A percentile compares a stretch with the other conserved stretches of the same genome.
phyloP scores from a whole-genome alignment of 2,888 invertebrate genomes.

The Philaethria dido region DNA sequence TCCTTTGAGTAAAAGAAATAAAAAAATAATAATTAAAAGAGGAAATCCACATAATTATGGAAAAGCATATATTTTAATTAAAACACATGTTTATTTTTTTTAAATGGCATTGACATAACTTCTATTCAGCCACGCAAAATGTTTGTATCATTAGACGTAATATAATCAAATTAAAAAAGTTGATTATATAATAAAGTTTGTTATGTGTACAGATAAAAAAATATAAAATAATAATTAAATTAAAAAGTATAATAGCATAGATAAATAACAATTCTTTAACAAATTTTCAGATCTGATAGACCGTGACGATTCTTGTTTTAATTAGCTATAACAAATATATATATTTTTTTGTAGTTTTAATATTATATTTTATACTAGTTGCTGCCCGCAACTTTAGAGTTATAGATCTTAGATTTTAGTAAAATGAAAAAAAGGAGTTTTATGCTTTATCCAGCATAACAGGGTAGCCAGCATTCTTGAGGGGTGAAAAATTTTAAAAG shows the following conservation, averaged over 20 bases:
- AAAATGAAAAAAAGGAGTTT: no score
- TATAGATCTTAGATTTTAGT: no score
- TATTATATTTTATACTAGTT: neutral
- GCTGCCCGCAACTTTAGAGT: no score
- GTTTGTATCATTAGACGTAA: no score
- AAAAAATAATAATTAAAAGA: neutral
- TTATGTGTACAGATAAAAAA: neutral
- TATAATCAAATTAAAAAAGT: no score
- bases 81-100: constrained; percentile 2
- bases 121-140: constrained; percentile 6
- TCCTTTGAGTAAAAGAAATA: no score
- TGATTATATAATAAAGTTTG: neutral
- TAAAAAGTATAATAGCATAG: neutral
- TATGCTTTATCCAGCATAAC: no score
- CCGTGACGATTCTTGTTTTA: neutral
- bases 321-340: constrained; percentile 1
- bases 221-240: neutral
- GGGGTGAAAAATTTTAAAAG: no score
- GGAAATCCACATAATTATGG: neutral
- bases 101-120: neutral
- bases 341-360: neutral
- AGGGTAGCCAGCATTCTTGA: no score
- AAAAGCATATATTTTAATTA: neutral
- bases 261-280: neutral
- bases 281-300: neutral